phyloP scores from a whole-genome alignment of 2,113 vertebrate species.

The Zosterops lateralis region DNA sequence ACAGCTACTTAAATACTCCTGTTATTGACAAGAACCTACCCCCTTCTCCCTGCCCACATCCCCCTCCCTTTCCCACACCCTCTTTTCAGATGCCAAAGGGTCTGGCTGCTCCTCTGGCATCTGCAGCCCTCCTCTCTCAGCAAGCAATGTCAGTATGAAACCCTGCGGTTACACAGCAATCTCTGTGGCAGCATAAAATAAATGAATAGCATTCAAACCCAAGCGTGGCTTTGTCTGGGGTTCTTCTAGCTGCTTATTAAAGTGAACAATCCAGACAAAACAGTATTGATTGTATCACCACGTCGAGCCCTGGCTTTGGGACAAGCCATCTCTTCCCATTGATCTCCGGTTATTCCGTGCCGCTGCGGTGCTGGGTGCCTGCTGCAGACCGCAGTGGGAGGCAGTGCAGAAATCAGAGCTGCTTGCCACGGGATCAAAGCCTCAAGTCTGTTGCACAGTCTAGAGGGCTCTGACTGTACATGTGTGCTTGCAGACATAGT shows the following conservation, averaged over 20 bases:
- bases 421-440: constrained; percentile 45
- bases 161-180: constrained; percentile 28
- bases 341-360: background rate
- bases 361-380: background rate
- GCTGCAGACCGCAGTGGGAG: background rate
- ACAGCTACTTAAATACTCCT: constrained; percentile 28
- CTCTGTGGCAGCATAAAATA: constrained; percentile 49
- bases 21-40: background rate
- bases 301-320: background rate
- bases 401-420: constrained; percentile 38
- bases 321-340: background rate
- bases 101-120: constrained; percentile 48
- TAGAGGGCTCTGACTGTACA: background rate
- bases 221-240: constrained; percentile 37
- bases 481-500: background rate
- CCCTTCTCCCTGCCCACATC: background rate
- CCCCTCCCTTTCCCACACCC: constrained; percentile 40
- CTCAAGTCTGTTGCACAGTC: background rate
- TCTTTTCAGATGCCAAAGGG: constrained; percentile 30
- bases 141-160: background rate
- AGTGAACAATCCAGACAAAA: constrained; percentile 49
- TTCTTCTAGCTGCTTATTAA: constrained; percentile 39
- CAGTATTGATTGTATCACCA: constrained; percentile 24
- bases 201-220: constrained; percentile 52
- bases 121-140: constrained; percentile 11